Percentiles rank a stretch among this genome's conserved stretches.
These are phyloP conservation scores for Eledona agricola DNA, from an alignment of 2,888 invertebrate species.

Conservation along the genomic window DNA sequence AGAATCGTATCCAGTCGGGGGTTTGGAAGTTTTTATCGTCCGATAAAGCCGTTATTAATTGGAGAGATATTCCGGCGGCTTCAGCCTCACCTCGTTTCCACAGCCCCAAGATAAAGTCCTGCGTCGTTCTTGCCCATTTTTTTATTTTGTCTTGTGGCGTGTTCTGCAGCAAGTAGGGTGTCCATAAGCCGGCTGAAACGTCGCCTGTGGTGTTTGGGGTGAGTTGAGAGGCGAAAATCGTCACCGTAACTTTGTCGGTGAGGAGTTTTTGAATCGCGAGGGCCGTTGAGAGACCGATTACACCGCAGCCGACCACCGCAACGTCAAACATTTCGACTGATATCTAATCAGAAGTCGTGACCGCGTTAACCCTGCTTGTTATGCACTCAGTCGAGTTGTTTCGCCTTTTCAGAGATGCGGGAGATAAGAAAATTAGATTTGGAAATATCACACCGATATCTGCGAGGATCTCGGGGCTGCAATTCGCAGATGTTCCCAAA, in stretches of 20 bases:
- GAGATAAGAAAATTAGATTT: conserved; percentile 42
- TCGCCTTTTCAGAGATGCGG: neutral
- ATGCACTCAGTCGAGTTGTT: neutral
- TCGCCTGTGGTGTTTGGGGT: conserved; percentile 80
- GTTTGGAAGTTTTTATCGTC: conserved; percentile 50
- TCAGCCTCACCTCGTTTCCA: conserved; percentile 67
- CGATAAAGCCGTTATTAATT: conserved; percentile 47
- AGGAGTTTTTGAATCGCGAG: conserved; percentile 71
- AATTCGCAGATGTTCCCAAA: conserved; percentile 57
- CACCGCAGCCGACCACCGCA: conserved; percentile 78
- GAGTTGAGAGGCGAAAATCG: conserved; percentile 72
- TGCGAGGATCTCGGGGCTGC: conserved; percentile 43
- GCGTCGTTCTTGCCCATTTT: conserved; percentile 73
- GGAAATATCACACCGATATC: conserved; percentile 42
- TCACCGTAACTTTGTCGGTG: conserved; percentile 65
- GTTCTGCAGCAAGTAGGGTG: conserved; percentile 70
- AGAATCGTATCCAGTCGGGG: conserved; percentile 61
- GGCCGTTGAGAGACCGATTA: conserved; percentile 76
- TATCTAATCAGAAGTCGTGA: conserved; percentile 1
- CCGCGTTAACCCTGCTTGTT: conserved; percentile 1
- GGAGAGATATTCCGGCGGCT: conserved; percentile 47
- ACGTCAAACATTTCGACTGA: conserved; percentile 41
- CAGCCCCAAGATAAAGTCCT: conserved; percentile 66
- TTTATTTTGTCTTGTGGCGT: conserved; percentile 66
- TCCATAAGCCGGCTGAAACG: conserved; percentile 81